Percentiles rank a stretch among this genome's conserved stretches.
Evolutionary conservation across 2,113 vertebrate genomes (phyloP).

Genomic region (Turdus rufiventris): DNA sequence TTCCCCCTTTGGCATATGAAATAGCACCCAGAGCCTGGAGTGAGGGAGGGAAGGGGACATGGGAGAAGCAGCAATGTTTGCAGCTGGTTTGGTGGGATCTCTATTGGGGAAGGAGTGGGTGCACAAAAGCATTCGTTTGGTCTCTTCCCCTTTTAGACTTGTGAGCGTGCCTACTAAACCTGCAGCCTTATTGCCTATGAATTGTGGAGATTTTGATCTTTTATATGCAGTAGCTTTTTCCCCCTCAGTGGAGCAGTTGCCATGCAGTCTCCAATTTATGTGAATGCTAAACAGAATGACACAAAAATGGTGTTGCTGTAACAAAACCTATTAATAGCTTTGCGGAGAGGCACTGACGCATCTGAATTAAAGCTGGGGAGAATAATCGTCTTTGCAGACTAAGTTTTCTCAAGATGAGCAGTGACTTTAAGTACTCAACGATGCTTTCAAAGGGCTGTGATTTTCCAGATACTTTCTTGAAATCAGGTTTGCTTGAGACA

Average conservation of each 20-base stretch:
- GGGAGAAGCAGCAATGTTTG: background rate
- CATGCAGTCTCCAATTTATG: background rate
- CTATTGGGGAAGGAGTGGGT: background rate
- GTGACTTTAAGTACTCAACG: background rate
- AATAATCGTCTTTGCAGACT: background rate
- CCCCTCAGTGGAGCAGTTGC: background rate
- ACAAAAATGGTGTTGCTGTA: constrained; percentile 20
- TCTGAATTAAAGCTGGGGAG: constrained; percentile 11
- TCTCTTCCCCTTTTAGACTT: background rate
- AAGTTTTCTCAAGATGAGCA: background rate
- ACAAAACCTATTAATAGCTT: constrained; percentile 49
- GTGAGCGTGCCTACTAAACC: background rate
- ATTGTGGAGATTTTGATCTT: background rate
- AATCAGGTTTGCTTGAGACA: background rate
- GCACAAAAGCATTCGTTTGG: background rate
- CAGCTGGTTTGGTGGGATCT: background rate
- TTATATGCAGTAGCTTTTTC: background rate
- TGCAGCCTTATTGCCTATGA: background rate
- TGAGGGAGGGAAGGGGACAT: background rate
- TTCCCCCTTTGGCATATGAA: background rate
- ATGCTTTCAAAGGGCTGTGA: background rate
- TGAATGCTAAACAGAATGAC: background rate
- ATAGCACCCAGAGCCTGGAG: background rate
- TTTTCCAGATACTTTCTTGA: background rate
- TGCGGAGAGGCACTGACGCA: constrained; percentile 13